These are phyloP conservation scores for Drosophila elegans DNA, from an alignment of 1,140 invertebrate species.

Conservation along the genomic window DNA sequence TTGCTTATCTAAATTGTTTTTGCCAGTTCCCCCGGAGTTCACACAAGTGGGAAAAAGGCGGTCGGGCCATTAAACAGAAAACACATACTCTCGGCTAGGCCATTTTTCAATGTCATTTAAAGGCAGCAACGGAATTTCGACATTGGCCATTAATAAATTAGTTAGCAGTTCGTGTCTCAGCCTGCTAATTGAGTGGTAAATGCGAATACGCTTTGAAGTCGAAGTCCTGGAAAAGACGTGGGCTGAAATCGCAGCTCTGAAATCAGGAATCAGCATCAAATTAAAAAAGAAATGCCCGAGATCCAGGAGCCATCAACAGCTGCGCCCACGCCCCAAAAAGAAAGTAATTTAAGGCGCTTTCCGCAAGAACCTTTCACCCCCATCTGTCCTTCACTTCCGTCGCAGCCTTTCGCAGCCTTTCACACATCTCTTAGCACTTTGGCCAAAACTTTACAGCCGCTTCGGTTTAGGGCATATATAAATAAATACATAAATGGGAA, in stretches of 20 bases:
- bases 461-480: conserved; percentile 16
- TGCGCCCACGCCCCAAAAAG: conserved; percentile 33
- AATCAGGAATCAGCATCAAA: conserved; percentile 49
- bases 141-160: conserved; percentile 80
- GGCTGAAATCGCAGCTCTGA: conserved; percentile 21
- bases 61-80: conserved; percentile 64
- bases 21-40: conserved; percentile 14
- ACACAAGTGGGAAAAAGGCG: conserved; percentile 45
- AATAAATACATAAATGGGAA: conserved; percentile 17
- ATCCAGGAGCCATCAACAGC: conserved; percentile 54
- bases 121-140: conserved; percentile 61
- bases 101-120: conserved; percentile 79
- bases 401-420: conserved; percentile 48
- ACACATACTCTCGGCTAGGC: conserved; percentile 34
- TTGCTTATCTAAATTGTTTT: conserved; percentile 81
- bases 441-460: conserved; percentile 36
- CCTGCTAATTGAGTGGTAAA: conserved; percentile 69
- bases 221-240: not conserved
- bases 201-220: conserved; percentile 24
- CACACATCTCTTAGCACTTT: conserved; percentile 78
- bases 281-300: conserved; percentile 56
- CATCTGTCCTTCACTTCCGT: conserved; percentile 54
- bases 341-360: conserved; percentile 70
- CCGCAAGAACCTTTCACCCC: conserved; percentile 57
- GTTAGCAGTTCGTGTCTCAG: conserved; percentile 32